These are phyloP conservation scores for Pemphredon lugubris DNA, from an alignment of 2,888 invertebrate species.

Conservation along the genomic window DNA sequence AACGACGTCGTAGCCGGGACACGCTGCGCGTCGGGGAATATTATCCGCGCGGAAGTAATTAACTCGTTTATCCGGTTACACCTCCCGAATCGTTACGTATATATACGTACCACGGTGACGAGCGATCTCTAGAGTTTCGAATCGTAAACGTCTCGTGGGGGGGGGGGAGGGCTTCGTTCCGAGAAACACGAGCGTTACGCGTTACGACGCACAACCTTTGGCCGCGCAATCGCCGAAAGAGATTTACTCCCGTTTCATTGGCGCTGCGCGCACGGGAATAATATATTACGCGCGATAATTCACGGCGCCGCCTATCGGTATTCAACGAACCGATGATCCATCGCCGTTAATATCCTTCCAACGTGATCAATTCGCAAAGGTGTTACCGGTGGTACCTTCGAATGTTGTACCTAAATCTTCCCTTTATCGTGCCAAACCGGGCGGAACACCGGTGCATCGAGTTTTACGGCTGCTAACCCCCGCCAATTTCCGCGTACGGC, in stretches of 20 bases:
- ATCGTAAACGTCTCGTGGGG: too few relatives aligned
- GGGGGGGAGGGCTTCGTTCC: too few relatives aligned
- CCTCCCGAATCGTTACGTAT: neutral
- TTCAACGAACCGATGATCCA: conserved; percentile 58
- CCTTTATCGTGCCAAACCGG: conserved; percentile 52
- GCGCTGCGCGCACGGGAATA: conserved; percentile 26
- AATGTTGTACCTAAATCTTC: conserved; percentile 60
- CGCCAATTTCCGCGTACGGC: conserved; percentile 66
- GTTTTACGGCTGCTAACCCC: conserved; percentile 60
- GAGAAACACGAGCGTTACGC: too few relatives aligned
- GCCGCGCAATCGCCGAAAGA: too few relatives aligned
- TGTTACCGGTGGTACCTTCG: conserved; percentile 33
- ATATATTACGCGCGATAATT: conserved; percentile 57
- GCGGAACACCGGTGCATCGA: conserved; percentile 51
- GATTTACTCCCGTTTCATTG: conserved; percentile 53
- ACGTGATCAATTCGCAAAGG: conserved; percentile 54
- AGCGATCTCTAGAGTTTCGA: neutral
- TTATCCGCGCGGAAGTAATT: neutral
- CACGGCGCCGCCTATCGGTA: conserved; percentile 29
- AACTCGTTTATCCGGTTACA: neutral
- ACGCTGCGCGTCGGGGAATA: too few relatives aligned
- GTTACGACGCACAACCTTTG: too few relatives aligned
- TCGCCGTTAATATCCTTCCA: conserved; percentile 52
- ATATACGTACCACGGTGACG: too few relatives aligned
- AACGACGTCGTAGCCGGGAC: too few relatives aligned